Evolutionary conservation across 2,888 invertebrate species (phyloP).

Genomic region (Portevinia maculata): DNA sequence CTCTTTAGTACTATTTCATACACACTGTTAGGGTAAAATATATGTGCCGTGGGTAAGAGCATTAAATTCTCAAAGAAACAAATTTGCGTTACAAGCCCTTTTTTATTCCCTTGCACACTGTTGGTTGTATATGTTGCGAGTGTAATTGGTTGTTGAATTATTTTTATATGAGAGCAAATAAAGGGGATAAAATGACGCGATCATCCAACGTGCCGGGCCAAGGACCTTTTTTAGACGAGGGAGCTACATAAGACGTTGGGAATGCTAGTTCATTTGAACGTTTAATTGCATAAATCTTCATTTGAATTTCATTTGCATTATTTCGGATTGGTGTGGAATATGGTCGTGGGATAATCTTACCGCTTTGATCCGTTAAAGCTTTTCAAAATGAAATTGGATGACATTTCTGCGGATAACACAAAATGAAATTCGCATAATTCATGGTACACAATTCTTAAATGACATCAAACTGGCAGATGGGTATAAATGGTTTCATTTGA

Average conservation of each 20-base stretch:
- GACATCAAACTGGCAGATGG: conserved; percentile 11
- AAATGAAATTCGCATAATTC: conserved; percentile 19
- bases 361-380: conserved; percentile 40
- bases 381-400: conserved; percentile 25
- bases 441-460: neutral
- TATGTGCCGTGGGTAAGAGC: conserved; percentile 29
- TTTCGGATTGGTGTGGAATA: neutral
- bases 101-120: neutral
- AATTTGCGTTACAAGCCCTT: conserved; percentile 42
- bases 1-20: conserved; percentile 65
- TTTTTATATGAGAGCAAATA: conserved; percentile 4
- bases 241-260: neutral
- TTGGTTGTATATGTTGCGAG: conserved; percentile 15
- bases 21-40: conserved; percentile 51
- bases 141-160: conserved; percentile 54
- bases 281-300: conserved; percentile 50
- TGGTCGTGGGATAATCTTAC: conserved; percentile 10
- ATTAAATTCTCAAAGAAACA: conserved; percentile 53
- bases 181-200: conserved; percentile 13
- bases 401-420: neutral
- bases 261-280: conserved; percentile 61
- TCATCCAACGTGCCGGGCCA: conserved; percentile 1
- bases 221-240: too few species aligned
- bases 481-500: conserved; percentile 10
- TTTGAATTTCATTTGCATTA: conserved; percentile 44